Evolutionary conservation across 2,797 vertebrate genomes (phyloP), one percentile per base, ranked within the genome.

Genomic region (Coccyzus lansbergi): DNA sequence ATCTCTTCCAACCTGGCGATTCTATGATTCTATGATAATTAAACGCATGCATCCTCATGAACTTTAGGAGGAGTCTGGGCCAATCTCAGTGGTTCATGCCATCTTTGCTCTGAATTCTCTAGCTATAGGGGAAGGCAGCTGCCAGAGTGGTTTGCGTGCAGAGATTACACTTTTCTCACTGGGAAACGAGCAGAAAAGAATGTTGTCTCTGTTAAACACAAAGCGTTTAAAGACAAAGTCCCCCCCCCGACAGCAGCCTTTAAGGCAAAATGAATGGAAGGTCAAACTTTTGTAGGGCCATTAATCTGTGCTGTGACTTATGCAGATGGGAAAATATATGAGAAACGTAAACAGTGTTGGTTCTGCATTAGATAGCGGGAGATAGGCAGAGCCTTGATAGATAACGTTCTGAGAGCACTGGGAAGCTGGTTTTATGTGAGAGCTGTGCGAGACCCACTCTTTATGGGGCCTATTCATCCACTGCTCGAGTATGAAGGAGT

Each of bases 391-490:
- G 96, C 94, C 84, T 21, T 95, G 95, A 91, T 33, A 96, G 96
- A 97, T 96, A 97, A 95, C 92, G 92, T 97, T 97, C 86, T 80
- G 92, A 94, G 94, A 94, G 76, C 64, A 77, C 85, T 95, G 94
- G 95, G 93, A 97, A 97, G 92, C 94, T 95, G 95, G 96, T 96
- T 96, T 97, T 97, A 97, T 97, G 94, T 93, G 93, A 97, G 94
- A 94, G 77, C 94, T 96, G 82, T 91, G 86, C 81, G 74, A 83
- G 55, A 71, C 60, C 6, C 74, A 92, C 86, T 94, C 93, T 96
- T 97, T 97, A 88, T 88, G 93, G 90, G 96, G 83, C 72, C 83
- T 95, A 95, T 97, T 97, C 90, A 95, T 97, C 93, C 40, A 52
- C 55, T 70, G 88, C 42, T 91, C 48, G 63, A 90, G 48, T 56